Evolutionary conservation across 2,797 vertebrate genomes (phyloP).

Genomic region (Danio jaintianensis): DNA sequence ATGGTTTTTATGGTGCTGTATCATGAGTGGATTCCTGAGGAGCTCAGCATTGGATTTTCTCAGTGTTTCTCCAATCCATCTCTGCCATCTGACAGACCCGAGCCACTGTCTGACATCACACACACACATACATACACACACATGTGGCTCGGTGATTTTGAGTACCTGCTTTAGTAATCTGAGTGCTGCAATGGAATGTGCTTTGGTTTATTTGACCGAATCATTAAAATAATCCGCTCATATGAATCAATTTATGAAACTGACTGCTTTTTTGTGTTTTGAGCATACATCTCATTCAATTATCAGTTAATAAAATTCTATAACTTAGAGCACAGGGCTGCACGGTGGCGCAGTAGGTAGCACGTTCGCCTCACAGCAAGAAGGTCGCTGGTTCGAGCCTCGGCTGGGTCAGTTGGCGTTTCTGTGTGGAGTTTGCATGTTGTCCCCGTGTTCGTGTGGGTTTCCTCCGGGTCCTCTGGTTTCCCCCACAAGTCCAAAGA

Average conservation of each 20-base stretch:
- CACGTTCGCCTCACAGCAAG: no score
- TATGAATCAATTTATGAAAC: not conserved
- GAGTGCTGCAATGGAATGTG: not conserved
- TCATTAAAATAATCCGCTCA: not conserved
- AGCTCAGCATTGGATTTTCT: not conserved
- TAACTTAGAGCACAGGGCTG: no score
- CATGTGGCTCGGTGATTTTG: slow-evolving; percentile 24
- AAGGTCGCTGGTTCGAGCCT: no score
- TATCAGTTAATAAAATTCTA: not conserved
- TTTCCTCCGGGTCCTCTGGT: no score
- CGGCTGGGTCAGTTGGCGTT: no score
- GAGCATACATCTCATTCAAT: no score
- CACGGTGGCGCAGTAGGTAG: no score
- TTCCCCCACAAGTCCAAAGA: no score
- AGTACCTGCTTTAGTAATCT: slow-evolving; percentile 27
- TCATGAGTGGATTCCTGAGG: not conserved
- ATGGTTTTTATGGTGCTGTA: no score
- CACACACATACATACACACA: slow-evolving; percentile 32
- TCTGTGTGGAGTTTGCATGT: no score
- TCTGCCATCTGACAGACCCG: slow-evolving; percentile 3
- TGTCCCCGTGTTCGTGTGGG: no score
- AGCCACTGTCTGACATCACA: slow-evolving; percentile 34
- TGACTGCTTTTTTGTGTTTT: not conserved
- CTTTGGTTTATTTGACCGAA: not conserved
- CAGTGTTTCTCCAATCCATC: slow-evolving; percentile 2